These are phyloP conservation scores for Marcusenius ussheri DNA, from an alignment of 2,113 vertebrate genomes.

Conservation along the genomic window DNA sequence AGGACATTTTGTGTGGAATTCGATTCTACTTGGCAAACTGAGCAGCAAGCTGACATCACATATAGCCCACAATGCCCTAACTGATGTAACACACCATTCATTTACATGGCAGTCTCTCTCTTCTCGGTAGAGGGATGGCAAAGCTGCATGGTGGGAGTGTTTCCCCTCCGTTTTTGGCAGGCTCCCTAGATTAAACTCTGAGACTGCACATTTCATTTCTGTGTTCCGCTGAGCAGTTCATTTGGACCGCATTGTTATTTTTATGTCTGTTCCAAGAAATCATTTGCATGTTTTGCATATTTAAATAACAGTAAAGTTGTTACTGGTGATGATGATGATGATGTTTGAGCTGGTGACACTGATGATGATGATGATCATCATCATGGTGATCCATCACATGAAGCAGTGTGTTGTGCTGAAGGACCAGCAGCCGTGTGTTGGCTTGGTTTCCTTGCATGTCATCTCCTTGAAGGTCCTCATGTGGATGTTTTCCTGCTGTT, in stretches of 20 bases:
- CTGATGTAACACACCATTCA: conserved; percentile 7
- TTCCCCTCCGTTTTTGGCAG: neutral
- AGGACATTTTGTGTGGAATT: conserved; percentile 20
- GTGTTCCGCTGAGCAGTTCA: neutral
- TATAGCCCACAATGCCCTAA: conserved; percentile 2
- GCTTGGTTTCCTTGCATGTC: neutral
- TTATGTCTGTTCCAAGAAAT: neutral
- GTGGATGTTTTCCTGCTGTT: neutral
- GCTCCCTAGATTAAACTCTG: neutral
- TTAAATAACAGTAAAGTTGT: neutral
- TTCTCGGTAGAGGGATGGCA: neutral
- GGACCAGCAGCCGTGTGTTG: neutral
- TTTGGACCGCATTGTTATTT: neutral
- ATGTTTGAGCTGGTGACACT: neutral
- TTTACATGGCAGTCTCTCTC: neutral
- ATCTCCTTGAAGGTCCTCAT: neutral
- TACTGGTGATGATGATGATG: neutral
- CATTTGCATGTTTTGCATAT: neutral
- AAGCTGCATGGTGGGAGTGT: neutral
- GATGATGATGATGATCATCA: neutral
- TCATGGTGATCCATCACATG: neutral
- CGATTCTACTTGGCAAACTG: conserved; percentile 13
- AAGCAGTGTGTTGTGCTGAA: neutral
- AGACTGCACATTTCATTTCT: neutral
- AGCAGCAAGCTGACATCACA: conserved; percentile 1